A percentile compares a stretch with the other conserved stretches of the same genome.
Evolutionary conservation across 2,797 vertebrate genomes (phyloP).

Genomic region (Chrysocyon brachyurus): DNA sequence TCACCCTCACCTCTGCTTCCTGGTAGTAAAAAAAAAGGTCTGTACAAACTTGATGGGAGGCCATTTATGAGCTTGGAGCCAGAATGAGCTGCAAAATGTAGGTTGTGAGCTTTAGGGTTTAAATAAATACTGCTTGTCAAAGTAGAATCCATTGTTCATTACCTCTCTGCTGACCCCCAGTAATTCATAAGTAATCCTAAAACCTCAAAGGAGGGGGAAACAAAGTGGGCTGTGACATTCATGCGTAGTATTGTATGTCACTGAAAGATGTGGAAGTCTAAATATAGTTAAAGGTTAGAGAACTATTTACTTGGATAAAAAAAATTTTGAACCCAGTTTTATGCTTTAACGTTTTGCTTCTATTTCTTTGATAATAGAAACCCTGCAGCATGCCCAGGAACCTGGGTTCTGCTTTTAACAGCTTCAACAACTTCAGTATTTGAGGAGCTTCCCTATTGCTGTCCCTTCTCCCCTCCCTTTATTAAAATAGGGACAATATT

Average conservation of each 20-base stretch:
- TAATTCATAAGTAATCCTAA: neutral
- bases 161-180: neutral
- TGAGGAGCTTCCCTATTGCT: neutral
- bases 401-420: neutral
- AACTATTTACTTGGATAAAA: neutral
- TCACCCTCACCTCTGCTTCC: neutral
- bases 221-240: neutral
- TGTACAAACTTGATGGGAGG: neutral
- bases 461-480: rapidly evolving
- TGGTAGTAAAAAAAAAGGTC: neutral
- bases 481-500: neutral
- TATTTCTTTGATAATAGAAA: neutral
- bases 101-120: neutral
- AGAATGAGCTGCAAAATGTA: neutral
- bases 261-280: neutral
- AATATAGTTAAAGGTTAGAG: neutral
- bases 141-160: neutral
- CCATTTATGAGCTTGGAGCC: neutral
- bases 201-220: neutral
- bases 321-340: neutral
- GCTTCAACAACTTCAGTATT: neutral
- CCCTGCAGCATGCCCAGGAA: neutral
- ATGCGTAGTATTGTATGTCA: neutral
- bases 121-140: neutral
- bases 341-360: neutral